These are phyloP conservation scores for Hyles euphorbiae DNA, from an alignment of 1,140 invertebrate genomes.

Conservation along the genomic window DNA sequence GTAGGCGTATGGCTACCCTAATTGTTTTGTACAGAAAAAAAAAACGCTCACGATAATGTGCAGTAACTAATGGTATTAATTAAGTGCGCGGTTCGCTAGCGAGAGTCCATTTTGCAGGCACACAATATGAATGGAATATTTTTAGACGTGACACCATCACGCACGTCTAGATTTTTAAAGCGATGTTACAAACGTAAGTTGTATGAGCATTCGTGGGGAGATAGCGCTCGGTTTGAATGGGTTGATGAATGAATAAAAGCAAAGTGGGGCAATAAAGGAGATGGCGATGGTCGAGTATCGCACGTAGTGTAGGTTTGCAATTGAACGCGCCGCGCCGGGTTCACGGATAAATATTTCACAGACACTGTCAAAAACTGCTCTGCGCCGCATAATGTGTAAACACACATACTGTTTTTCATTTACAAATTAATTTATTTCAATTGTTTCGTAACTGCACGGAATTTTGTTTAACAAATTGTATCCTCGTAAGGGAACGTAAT, in stretches of 20 bases:
- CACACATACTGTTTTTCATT: no score
- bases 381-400: no score
- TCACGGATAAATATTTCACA: neutral
- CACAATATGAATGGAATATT: conserved; percentile 31
- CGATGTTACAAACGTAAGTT: no score
- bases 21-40: neutral
- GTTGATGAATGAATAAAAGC: conserved; percentile 24
- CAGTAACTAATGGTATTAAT: conserved; percentile 36
- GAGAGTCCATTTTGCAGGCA: conserved; percentile 14
- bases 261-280: conserved; percentile 25
- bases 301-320: neutral
- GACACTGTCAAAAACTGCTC: no score
- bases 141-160: conserved; percentile 24
- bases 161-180: neutral
- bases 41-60: conserved; percentile 21
- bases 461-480: no score
- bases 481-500: no score
- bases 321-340: neutral
- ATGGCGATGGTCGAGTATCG: conserved; percentile 1
- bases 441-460: no score
- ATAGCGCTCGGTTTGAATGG: conserved; percentile 10
- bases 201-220: conserved; percentile 3
- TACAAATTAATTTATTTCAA: no score
- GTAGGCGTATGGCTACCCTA: neutral
- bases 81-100: conserved; percentile 26